Base-by-base conservation (phyloP, 2,888 invertebrate species). In the Prosapia bicincta region DNA sequence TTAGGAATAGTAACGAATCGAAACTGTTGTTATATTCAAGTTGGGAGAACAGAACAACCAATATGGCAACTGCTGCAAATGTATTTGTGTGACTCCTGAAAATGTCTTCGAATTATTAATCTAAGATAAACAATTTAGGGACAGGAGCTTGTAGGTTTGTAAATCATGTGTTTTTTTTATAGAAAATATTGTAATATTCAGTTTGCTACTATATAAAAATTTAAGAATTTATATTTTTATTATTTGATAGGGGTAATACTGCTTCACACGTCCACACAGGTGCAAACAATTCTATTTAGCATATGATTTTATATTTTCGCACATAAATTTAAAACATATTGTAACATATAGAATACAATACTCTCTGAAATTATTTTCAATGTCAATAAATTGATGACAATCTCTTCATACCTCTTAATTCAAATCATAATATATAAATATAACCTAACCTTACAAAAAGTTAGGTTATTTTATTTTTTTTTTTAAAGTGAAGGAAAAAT, bases 51-150 rank as follows among this genome's bases (percentile, higher is more conserved):
- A 71, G 74, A 72, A 76, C 72, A 77, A 78, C 77, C 79, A 79
- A 79, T 78, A 79, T 79, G 79, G 79, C 79, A 78, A 71, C 77
- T 75, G 75, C 69, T 74, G 77, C 76, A 78, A 76, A 78, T 76
- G 77, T 79, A 79, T 77, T 78, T 75, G 75, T 78, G 77, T 78
- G 77, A 38, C 78, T 78, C 71, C 77, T 77, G 77, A 78, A 79
- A 78, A 79, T 79, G 78, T 78, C 73, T 77, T 79, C 26, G 68
- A 69, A 69, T 74, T 68, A 26, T 69, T 68, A 74, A 54, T 54
- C 54, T 54, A 54, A 54, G 20, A 9, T 38, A 65, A 74, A 68
- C 69, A 54, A 43, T 69, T 26, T 25, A 32, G 20, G 74, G 74
- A 74, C 69, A 32, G 43, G 65, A 67, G 69, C 68, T n/a, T 69